Conservation (phyloP, 1,140 invertebrate genomes). For the Acyrthosiphon pisum region DNA sequence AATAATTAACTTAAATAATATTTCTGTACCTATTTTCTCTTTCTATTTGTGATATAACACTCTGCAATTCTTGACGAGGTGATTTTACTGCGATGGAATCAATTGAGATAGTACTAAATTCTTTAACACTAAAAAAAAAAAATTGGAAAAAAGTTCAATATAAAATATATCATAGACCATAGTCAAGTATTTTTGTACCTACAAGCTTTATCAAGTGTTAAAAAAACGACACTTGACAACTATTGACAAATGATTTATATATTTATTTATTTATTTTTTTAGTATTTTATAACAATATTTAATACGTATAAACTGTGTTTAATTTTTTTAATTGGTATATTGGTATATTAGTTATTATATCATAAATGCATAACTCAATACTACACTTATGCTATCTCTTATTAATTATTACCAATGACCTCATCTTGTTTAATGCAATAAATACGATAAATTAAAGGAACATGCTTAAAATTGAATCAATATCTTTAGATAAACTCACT, state of each 20-base stretch:
- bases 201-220: background rate
- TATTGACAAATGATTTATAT: background rate
- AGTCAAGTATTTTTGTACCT: no score
- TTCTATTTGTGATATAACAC: constrained; percentile 71
- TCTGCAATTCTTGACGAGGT: constrained; percentile 67
- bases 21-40: constrained; percentile 67
- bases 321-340: no score
- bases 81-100: constrained; percentile 27
- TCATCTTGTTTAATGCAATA: background rate
- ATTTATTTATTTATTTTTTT: no score
- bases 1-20: background rate
- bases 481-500: background rate
- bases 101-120: background rate
- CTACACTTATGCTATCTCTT: background rate
- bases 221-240: background rate
- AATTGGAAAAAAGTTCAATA: background rate
- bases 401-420: constrained; percentile 3
- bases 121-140: constrained; percentile 21
- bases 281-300: no score
- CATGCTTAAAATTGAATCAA: background rate
- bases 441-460: background rate
- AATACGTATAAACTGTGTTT: no score
- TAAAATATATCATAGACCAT: background rate
- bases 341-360: no score
- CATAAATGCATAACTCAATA: no score